Evolutionary conservation across 2,888 invertebrate genomes (phyloP).

Genomic region (Euzophera pinguis): DNA sequence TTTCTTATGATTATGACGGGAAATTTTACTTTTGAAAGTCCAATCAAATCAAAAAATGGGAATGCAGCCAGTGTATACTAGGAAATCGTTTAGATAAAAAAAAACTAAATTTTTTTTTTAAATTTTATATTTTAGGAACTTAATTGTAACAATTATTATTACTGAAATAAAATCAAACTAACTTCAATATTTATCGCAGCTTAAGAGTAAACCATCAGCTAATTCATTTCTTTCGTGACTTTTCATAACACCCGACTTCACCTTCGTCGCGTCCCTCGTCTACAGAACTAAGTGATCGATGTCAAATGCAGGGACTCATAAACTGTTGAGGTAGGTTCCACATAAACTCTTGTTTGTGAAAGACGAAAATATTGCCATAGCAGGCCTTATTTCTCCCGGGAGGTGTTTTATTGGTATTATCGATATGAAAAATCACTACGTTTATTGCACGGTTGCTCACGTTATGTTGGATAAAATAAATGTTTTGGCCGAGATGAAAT

Average conservation of each 20-base stretch:
- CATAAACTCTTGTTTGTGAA: slow-evolving; percentile 11
- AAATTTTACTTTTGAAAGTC: no score
- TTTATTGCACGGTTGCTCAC: slow-evolving; percentile 1
- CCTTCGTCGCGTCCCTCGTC: not conserved
- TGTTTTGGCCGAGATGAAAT: not conserved
- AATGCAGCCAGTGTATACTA: no score
- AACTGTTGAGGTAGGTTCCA: slow-evolving; percentile 3
- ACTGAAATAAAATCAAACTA: no score
- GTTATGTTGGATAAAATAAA: slow-evolving; percentile 3
- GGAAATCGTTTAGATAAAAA: no score
- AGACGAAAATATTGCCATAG: slow-evolving; percentile 12
- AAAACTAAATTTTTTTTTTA: no score
- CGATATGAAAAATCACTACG: slow-evolving; percentile 15
- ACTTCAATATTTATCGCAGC: no score
- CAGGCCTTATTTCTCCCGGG: slow-evolving; percentile 10
- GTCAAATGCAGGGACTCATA: slow-evolving; percentile 5
- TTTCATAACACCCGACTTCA: not conserved
- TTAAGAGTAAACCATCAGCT: no score
- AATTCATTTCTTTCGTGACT: no score
- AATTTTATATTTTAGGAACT: no score
- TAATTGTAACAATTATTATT: no score
- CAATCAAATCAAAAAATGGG: no score
- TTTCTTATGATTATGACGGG: no score
- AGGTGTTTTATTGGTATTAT: slow-evolving; percentile 14
- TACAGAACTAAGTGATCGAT: slow-evolving; percentile 1